Base-by-base conservation (phyloP, 1,140 invertebrate species). In the Temnothorax nylanderi region DNA sequence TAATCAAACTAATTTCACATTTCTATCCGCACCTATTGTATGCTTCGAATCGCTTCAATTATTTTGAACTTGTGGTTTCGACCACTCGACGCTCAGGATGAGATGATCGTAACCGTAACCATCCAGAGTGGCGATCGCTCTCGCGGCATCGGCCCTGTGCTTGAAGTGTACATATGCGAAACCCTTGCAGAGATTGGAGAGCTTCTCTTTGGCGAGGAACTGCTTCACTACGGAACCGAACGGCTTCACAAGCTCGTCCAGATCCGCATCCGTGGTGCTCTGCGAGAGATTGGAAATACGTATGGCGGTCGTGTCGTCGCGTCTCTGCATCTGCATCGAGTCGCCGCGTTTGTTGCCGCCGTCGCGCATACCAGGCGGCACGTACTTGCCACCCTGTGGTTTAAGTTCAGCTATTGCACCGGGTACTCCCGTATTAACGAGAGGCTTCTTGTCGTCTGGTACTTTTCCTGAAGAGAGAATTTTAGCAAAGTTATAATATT, bases 31-130 rank as follows among this genome's bases (percentile, higher is more conserved):
- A n/a, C 7, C 13, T 32, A 3, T 21, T 13, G 37, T 18, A 62
- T 3, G 18, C 2, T 56, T 71, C 6, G 6, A 60, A 10, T 7
- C 11, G 21, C 16, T 41, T 94, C 93, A 94, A 89, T 94, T 95
- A 87, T 90, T 95, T 84, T 94, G 93, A 1, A 88, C 89, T 47
- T 96, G 97, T 41, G 98, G 97, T 95, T 99, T 99, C 3, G 99
- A 99, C 99, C 99, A 99, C 96, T 99, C 99, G 26, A 99, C 99
- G 95, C 97, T 99, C 13, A 99, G 95, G 94, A 99, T 99, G 76
- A 99, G 96, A 96, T 99, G 99, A 96, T 99, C 99, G 95, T 99
- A 99, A 86, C 99, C 99, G 95, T 98, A 98, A 3, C 99, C 99
- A 95, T 99, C 98, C 6, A 99, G 97, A 62, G 96, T 96, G 84